Conservation (phyloP, 2,113 vertebrate genomes). For the Hippocampus abdominalis region DNA sequence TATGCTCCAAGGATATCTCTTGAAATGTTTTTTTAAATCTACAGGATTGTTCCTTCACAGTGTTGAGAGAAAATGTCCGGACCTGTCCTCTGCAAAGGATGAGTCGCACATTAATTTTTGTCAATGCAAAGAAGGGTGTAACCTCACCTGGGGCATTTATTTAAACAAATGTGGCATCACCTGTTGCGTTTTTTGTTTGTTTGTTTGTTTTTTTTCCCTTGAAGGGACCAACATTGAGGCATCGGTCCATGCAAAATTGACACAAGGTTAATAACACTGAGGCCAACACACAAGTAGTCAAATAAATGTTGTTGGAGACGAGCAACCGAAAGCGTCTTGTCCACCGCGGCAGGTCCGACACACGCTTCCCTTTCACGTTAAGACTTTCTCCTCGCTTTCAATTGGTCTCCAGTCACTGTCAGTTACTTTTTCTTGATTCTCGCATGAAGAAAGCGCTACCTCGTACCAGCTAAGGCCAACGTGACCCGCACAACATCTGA, state of each 20-base stretch:
- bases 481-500: neutral
- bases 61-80: no score
- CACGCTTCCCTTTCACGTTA: neutral
- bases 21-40: no score
- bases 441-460: neutral
- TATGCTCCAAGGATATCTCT: no score
- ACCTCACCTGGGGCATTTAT: neutral
- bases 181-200: neutral
- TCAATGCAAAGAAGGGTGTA: neutral
- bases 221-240: neutral
- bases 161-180: neutral
- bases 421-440: neutral
- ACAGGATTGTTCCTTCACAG: no score
- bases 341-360: neutral
- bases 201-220: neutral
- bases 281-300: neutral
- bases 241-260: neutral
- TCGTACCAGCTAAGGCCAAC: conserved; percentile 2
- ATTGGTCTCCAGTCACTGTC: neutral
- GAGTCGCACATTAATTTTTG: neutral
- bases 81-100: no score
- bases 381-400: neutral
- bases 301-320: neutral
- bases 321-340: neutral
- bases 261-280: neutral